A percentile compares a stretch with the other conserved stretches of the same genome.
Conservation (phyloP, 2,113 vertebrate species). For the Phylloscopus trochilus region DNA sequence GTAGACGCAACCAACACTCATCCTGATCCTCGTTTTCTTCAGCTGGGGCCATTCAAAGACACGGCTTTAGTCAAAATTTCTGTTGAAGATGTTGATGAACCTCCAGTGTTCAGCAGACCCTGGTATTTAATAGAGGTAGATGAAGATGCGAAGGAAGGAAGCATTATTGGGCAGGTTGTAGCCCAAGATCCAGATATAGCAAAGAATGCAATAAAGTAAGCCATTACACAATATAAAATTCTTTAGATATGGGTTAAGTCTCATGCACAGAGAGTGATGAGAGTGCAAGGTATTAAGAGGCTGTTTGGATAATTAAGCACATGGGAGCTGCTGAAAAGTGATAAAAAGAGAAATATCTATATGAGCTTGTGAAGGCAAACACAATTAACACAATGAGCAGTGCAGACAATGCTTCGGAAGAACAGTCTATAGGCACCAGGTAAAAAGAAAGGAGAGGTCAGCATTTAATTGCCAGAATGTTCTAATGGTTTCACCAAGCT, state of each 20-base stretch:
- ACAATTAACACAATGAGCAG: background rate
- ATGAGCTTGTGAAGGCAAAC: background rate
- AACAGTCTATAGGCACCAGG: background rate
- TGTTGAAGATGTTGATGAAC: constrained; percentile 89
- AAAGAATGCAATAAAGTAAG: constrained; percentile 88
- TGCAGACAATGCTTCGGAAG: background rate
- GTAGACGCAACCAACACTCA: constrained; percentile 91
- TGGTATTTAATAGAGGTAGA: constrained; percentile 93
- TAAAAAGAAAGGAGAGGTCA: background rate
- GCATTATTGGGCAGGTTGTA: constrained; percentile 85
- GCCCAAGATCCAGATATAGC: constrained; percentile 89
- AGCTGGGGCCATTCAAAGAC: constrained; percentile 91
- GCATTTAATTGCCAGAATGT: background rate
- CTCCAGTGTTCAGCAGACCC: constrained; percentile 85
- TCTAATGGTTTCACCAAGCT: background rate
- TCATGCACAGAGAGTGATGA: background rate
- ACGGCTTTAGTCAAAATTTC: constrained; percentile 86
- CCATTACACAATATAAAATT: background rate
- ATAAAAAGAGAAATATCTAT: background rate
- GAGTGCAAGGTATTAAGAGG: background rate
- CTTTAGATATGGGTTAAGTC: background rate
- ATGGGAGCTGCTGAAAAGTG: background rate
- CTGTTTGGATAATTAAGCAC: background rate
- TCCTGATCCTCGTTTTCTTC: constrained; percentile 85
- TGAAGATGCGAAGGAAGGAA: constrained; percentile 90